Base-by-base conservation (phyloP, 2,113 vertebrate species). In the Rattus rattus region DNA sequence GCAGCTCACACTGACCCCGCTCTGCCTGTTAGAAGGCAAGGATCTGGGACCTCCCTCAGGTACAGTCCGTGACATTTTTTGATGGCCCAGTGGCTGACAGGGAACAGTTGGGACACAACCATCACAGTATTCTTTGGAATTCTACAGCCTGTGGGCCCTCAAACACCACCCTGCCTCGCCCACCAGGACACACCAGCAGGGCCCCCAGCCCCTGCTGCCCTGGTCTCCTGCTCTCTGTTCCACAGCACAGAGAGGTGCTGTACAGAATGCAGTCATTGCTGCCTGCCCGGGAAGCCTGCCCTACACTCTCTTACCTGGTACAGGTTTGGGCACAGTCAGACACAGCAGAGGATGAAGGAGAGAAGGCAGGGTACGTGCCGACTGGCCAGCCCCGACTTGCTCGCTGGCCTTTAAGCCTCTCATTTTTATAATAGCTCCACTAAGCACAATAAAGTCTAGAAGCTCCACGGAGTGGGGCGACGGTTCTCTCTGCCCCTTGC, bases 341-440 rank as follows among this genome's bases (percentile, higher is more conserved):
- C 47, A 22, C 26, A 69, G 43, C 3, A 5, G 67, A 52, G 88
- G n/a, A 5, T 1, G 2, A 22, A 36, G 33, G 22, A 28, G 3
- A 94, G 88, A 92, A 1, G 81, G 43, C n/a, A 33, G 67, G 72
- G 75, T 43, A 56, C 92, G 63, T 47, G 28, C 81, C 47, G 49
- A 81, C 76, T 1, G 33, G 61, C 97, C 87, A 39, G 97, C 88
- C 81, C 92, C 6, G 30, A 96, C 96, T 96, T 92, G 96, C 73
- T 63, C 59, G 1, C 11, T 26, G 13, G 81, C 39, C 75, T 72
- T 75, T 24, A 72, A 92, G 72, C 70, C 86, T 94, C 95, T 76
- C 70, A 33, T 91, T 95, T 96, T 96, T 61, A 52, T 17, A 70
- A 90, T 30, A 81, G 92, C 91, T 80, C 5, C 59, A 28, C 49